phyloP scores from a whole-genome alignment of 2,797 vertebrate species.

The Paguma larvata region DNA sequence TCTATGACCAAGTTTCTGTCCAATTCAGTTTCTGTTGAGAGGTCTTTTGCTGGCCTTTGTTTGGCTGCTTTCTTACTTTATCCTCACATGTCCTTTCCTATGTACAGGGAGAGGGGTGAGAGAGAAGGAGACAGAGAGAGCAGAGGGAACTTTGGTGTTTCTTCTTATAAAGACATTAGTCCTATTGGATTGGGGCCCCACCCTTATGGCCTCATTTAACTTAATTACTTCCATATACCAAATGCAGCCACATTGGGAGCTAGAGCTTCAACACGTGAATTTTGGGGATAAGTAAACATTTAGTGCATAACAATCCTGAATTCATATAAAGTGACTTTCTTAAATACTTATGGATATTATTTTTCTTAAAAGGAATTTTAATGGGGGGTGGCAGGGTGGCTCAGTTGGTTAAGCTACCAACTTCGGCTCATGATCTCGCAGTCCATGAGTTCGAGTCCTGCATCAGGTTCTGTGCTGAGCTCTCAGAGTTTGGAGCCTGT shows the following conservation, averaged over 20 bases:
- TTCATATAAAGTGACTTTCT: not conserved
- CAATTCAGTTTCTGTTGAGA: not conserved
- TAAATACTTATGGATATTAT: slow-evolving; percentile 11
- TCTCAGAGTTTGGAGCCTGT: too few relatives aligned
- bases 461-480: too few relatives aligned
- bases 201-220: not conserved
- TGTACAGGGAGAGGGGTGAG: not conserved
- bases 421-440: too few relatives aligned
- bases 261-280: not conserved
- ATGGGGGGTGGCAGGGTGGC: too few relatives aligned
- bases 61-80: not conserved
- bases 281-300: not conserved
- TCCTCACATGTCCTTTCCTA: not conserved
- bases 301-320: not conserved
- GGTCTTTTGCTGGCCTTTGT: not conserved
- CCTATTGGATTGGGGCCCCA: not conserved
- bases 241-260: not conserved
- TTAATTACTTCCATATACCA: not conserved
- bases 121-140: not conserved
- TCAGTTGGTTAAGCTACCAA: too few relatives aligned
- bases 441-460: too few relatives aligned
- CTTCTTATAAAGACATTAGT: not conserved
- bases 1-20: not conserved
- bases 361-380: not conserved
- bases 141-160: not conserved